Conservation (phyloP, 2,797 vertebrate species). For the Fratercula arctica region DNA sequence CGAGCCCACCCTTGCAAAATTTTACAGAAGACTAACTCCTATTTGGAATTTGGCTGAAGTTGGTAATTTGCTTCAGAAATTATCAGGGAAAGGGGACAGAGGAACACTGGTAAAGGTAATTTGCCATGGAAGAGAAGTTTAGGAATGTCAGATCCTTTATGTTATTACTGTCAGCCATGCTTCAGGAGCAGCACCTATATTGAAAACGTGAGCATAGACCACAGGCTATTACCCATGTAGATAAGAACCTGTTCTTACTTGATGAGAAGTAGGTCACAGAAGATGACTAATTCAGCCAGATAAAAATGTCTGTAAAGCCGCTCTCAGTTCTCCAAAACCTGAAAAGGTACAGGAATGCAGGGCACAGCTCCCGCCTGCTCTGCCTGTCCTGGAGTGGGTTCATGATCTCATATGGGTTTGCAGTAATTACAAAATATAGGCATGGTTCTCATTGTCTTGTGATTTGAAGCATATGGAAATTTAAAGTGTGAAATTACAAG, state of each 20-base stretch:
- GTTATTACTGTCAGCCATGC: not conserved
- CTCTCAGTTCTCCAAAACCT: not conserved
- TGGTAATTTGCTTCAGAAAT: not conserved
- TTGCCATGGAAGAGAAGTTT: not conserved
- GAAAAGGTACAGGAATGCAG: not conserved
- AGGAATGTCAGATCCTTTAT: fast-evolving
- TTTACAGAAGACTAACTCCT: not conserved
- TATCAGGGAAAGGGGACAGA: not conserved
- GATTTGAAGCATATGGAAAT: not conserved
- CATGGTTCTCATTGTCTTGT: not conserved
- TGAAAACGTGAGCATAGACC: fast-evolving
- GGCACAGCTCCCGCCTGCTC: fast-evolving
- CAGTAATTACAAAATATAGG: fast-evolving
- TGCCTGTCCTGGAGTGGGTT: not conserved
- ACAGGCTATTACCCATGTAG: fast-evolving
- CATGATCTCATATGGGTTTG: fast-evolving
- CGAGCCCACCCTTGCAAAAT: not conserved
- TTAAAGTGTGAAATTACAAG: not conserved
- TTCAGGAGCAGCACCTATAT: not conserved
- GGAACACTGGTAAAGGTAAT: not conserved
- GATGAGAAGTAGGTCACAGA: not conserved
- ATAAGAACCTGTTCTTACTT: not conserved
- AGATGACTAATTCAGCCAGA: not conserved
- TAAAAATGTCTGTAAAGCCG: not conserved
- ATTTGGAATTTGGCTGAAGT: not conserved